Evolutionary conservation across 2,888 invertebrate species (phyloP).

Genomic region (Ferrisia virgata): DNA sequence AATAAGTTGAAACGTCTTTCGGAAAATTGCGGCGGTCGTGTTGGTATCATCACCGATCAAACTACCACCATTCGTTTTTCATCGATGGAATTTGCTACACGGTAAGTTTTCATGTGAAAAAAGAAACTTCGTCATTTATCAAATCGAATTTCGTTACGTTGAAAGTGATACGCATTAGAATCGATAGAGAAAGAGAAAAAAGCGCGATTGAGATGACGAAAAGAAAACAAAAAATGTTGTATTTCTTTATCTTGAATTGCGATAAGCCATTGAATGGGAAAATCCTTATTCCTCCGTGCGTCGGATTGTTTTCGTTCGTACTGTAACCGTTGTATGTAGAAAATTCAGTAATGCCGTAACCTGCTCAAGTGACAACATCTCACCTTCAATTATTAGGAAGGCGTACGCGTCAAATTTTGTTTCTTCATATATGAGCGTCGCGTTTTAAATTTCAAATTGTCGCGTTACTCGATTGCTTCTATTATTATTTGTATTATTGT

Average conservation of each 20-base stretch:
- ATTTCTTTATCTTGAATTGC: background rate
- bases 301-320: background rate
- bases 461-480: background rate
- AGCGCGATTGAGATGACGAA: background rate
- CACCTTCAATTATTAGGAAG: background rate
- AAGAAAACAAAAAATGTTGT: background rate
- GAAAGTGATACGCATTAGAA: background rate
- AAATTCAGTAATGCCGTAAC: slow-evolving; percentile 35
- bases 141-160: background rate
- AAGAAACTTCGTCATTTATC: background rate
- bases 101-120: slow-evolving; percentile 56
- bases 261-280: background rate
- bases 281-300: background rate
- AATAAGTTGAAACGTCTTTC: slow-evolving; percentile 67
- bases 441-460: background rate
- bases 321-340: background rate
- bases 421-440: background rate
- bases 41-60: slow-evolving; percentile 62
- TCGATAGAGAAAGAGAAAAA: background rate
- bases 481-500: background rate
- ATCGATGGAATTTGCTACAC: slow-evolving; percentile 66
- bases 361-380: background rate
- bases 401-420: background rate
- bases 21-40: slow-evolving; percentile 78
- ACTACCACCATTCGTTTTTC: slow-evolving; percentile 69